These are phyloP conservation scores for Chrysina gloriosa DNA, from an alignment of 2,888 invertebrate species.

Conservation along the genomic window DNA sequence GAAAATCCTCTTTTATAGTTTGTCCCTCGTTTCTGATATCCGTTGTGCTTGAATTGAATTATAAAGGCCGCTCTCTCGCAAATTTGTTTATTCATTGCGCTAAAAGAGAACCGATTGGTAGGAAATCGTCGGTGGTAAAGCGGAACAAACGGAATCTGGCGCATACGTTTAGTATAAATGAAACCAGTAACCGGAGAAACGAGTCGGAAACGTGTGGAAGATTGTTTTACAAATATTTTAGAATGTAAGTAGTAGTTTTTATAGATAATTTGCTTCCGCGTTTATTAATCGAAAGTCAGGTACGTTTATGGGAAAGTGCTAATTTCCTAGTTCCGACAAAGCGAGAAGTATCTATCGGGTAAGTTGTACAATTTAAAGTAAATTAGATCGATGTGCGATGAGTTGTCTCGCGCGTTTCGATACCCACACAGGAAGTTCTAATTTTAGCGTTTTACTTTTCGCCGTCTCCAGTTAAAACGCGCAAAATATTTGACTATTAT, in stretches of 20 bases:
- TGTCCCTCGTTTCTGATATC: neutral
- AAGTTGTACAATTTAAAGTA: too few relatives aligned
- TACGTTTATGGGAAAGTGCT: too few relatives aligned
- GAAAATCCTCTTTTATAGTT: neutral
- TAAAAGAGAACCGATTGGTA: neutral
- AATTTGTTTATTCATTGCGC: neutral
- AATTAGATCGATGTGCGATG: too few relatives aligned
- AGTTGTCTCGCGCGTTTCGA: too few relatives aligned
- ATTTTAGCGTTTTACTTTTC: too few relatives aligned
- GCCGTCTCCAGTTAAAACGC: too few relatives aligned
- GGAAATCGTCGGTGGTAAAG: slow-evolving; percentile 10
- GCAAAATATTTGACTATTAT: too few relatives aligned
- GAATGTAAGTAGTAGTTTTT: neutral
- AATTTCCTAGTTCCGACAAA: too few relatives aligned
- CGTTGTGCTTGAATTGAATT: neutral
- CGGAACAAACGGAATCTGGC: neutral
- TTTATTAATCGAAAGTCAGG: too few relatives aligned
- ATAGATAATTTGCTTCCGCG: neutral
- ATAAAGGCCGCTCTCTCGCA: neutral
- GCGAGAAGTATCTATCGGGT: too few relatives aligned
- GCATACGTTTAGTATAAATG: neutral
- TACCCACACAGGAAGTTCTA: too few relatives aligned
- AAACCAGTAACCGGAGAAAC: neutral
- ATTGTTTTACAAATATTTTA: neutral
- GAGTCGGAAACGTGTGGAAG: neutral